phyloP scores from a whole-genome alignment of 1,140 invertebrate species.

The Onthophagus taurus region DNA sequence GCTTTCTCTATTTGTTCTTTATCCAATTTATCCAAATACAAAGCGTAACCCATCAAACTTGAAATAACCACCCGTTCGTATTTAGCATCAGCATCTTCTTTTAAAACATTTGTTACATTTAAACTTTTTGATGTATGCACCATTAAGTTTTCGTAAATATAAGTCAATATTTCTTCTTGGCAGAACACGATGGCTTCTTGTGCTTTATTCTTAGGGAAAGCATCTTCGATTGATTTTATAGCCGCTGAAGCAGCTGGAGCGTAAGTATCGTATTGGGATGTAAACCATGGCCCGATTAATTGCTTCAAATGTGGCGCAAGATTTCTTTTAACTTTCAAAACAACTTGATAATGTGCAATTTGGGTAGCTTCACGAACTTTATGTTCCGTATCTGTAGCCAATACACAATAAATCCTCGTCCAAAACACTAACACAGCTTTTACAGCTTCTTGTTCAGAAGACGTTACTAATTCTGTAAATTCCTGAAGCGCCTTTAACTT shows the following conservation, averaged over 20 bases:
- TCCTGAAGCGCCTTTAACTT: constrained; percentile 72
- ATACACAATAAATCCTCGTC: constrained; percentile 62
- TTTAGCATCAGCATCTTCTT: constrained; percentile 64
- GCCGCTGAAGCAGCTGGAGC: constrained; percentile 68
- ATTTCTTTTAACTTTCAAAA: constrained; percentile 56
- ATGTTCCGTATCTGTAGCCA: constrained; percentile 67
- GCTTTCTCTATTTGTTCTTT: constrained; percentile 43
- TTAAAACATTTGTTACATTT: constrained; percentile 41
- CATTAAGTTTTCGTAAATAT: constrained; percentile 59
- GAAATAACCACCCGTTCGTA: constrained; percentile 58
- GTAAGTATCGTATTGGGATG: constrained; percentile 72
- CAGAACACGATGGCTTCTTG: constrained; percentile 65
- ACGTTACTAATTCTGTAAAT: constrained; percentile 55
- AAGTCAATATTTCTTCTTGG: constrained; percentile 64
- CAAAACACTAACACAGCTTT: constrained; percentile 64
- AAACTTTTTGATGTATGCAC: constrained; percentile 54
- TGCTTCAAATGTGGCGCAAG: constrained; percentile 70
- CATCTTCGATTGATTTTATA: constrained; percentile 54
- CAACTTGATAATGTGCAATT: constrained; percentile 56
- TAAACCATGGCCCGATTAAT: constrained; percentile 65
- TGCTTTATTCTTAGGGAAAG: constrained; percentile 62
- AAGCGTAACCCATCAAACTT: constrained; percentile 55
- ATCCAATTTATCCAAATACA: constrained; percentile 48
- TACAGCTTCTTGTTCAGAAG: constrained; percentile 48
- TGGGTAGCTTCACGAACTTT: constrained; percentile 68